phyloP scores from a whole-genome alignment of 2,797 vertebrate species.

The Geotrypetes seraphini region DNA sequence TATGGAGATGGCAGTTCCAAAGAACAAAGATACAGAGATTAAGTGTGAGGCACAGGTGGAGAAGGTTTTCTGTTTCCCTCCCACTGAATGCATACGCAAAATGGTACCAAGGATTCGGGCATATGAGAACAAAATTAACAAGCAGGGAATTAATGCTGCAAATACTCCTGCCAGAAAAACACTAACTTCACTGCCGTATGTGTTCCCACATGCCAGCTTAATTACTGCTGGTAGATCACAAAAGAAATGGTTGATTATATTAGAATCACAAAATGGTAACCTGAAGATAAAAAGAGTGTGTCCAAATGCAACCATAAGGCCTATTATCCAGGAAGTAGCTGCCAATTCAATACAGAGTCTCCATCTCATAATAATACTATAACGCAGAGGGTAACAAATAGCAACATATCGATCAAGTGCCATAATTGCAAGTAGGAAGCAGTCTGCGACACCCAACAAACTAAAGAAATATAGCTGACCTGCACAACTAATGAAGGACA shows the following conservation, averaged over 20 bases:
- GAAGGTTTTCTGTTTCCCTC: background rate
- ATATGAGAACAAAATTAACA: background rate
- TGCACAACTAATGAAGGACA: constrained; percentile 30
- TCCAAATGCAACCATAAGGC: constrained; percentile 27
- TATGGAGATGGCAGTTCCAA: background rate
- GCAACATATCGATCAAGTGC: constrained; percentile 31
- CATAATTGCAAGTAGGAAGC: constrained; percentile 30
- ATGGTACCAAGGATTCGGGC: background rate
- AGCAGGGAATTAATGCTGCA: too few species aligned
- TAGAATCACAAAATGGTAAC: constrained; percentile 33
- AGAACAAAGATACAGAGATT: background rate
- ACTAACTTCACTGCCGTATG: background rate
- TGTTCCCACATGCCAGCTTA: constrained; percentile 27
- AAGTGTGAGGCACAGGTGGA: too few species aligned
- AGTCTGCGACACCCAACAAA: constrained; percentile 33
- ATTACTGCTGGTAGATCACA: constrained; percentile 29
- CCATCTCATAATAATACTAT: constrained; percentile 25
- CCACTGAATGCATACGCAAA: background rate
- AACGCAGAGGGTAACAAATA: constrained; percentile 30
- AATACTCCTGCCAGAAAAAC: too few species aligned
- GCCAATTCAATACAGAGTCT: constrained; percentile 15
- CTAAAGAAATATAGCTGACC: constrained; percentile 37
- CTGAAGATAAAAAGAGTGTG: constrained; percentile 26
- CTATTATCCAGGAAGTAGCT: constrained; percentile 17
- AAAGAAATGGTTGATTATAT: too few species aligned